Conservation (phyloP, 2,888 invertebrate genomes). For the Megalurothrips usitatus region DNA sequence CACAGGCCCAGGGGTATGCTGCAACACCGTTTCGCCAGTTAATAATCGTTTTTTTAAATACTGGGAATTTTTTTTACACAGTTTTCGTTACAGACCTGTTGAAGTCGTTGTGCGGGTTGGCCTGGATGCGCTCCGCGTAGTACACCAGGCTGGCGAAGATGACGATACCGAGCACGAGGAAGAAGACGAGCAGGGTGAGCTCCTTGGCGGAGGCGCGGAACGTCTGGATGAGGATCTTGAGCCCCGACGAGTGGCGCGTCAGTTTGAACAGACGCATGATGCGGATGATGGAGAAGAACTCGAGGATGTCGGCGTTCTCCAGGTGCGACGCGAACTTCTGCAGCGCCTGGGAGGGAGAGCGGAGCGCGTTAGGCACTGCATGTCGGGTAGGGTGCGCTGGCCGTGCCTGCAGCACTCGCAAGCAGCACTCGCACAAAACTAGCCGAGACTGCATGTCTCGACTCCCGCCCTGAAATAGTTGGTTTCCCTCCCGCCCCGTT, state of each 20-base stretch:
- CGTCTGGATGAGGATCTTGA: slow-evolving; percentile 97
- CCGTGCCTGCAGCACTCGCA: too few relatives aligned
- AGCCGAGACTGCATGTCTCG: too few relatives aligned
- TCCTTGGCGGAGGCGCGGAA: slow-evolving; percentile 97
- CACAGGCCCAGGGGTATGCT: slow-evolving; percentile 96
- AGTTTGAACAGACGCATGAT: slow-evolving; percentile 97
- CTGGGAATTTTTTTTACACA: too few relatives aligned
- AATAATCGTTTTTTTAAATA: too few relatives aligned
- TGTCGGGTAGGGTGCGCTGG: too few relatives aligned
- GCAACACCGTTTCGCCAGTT: not conserved
- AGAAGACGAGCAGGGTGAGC: slow-evolving; percentile 92
- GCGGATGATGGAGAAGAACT: slow-evolving; percentile 95
- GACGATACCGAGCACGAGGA: slow-evolving; percentile 94
- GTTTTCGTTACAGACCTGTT: slow-evolving; percentile 55
- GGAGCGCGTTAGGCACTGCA: not conserved
- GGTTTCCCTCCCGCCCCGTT: too few relatives aligned
- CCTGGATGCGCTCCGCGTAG: slow-evolving; percentile 95
- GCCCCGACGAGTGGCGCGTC: slow-evolving; percentile 93
- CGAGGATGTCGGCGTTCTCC: slow-evolving; percentile 92
- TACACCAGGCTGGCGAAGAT: slow-evolving; percentile 98
- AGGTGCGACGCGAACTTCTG: slow-evolving; percentile 86
- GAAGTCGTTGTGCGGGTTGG: slow-evolving; percentile 94
- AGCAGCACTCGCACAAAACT: too few relatives aligned
- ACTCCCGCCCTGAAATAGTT: too few relatives aligned
- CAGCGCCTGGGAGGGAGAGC: slow-evolving; percentile 50